Base-by-base conservation (phyloP, 2,113 vertebrate species). In the Toxostoma redivivum region DNA sequence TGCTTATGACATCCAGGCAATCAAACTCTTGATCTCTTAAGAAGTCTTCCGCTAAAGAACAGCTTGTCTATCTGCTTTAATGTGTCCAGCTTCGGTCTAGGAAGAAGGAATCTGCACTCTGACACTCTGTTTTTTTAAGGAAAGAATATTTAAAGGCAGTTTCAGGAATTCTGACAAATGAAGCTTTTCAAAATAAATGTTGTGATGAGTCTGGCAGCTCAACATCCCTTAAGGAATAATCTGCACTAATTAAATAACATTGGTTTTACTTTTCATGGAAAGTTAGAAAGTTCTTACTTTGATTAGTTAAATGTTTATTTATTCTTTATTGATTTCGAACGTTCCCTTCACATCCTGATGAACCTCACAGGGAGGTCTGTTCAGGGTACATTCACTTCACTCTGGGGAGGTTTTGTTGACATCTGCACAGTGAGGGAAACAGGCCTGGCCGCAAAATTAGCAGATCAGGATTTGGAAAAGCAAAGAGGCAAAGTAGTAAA, bases 311-410 rank as follows among this genome's bases (percentile, higher is more conserved):
- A 40, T 81, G 64, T 76, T 92, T 90, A 12, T 82, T 83, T 94
- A 78, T 97, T 81, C 88, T 76, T 31, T 76, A 62, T 80, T 82
- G 81, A 71, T 94, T 67, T 92, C 50, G 40, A 57, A 3, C 62
- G 95, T 73, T 45, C 58, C 31, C 60, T 92, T 94, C 61, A 58
- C 31, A 47, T 89, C 10, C 50, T 71, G 81, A 31, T 44, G 53
- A 93, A 97, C 96, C 97, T 96, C 97, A 97, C 94, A 96, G 88
- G 81, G 88, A 96, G 79, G 60, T 21, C 94, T 96, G 48, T 89
- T 92, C 9, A 4, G 47, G 42, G 44, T 86, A 69, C 47, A 33
- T 94, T 87, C 48, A 71, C 35, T 95, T 65, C 35, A 13, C 67
- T 94, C 67, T 94, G 61, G 79, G 94, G 93, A 94, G 81, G 37